phyloP scores from a whole-genome alignment of 2,888 invertebrate species.

The Alloplasta piceator region DNA sequence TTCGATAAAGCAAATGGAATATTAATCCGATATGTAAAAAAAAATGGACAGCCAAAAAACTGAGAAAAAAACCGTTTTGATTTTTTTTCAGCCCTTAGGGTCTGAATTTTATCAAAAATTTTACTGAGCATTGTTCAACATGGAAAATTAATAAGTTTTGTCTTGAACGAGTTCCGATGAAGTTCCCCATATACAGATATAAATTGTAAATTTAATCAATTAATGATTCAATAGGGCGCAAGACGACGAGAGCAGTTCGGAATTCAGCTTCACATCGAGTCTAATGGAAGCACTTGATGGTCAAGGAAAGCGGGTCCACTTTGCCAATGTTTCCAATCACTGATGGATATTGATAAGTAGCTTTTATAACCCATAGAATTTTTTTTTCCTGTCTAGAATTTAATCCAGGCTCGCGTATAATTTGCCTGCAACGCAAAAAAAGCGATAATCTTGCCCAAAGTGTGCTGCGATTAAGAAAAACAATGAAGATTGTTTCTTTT shows the following conservation, averaged over 20 bases:
- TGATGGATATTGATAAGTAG: slow-evolving; percentile 52
- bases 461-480: slow-evolving; percentile 5
- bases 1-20: too few relatives aligned
- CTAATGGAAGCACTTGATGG: slow-evolving; percentile 84
- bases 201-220: not conserved
- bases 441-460: slow-evolving; percentile 20
- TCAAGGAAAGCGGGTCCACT: slow-evolving; percentile 82
- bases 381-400: too few relatives aligned
- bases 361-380: not conserved
- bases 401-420: too few relatives aligned
- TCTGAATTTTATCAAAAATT: too few relatives aligned
- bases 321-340: slow-evolving; percentile 74
- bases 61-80: too few relatives aligned
- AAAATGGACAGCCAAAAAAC: too few relatives aligned
- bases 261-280: slow-evolving; percentile 86
- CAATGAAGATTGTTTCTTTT: slow-evolving; percentile 1
- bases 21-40: too few relatives aligned
- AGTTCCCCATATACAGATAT: too few relatives aligned
- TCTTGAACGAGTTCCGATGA: too few relatives aligned
- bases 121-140: too few relatives aligned
- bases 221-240: slow-evolving; percentile 72
- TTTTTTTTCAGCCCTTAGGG: too few relatives aligned
- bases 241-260: slow-evolving; percentile 79
- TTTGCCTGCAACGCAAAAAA: not conserved
- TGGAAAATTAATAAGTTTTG: too few relatives aligned